A percentile compares a stretch with the other conserved stretches of the same genome.
These are phyloP conservation scores for Polylopha cassiicola DNA, from an alignment of 2,888 invertebrate genomes.

Conservation along the genomic window DNA sequence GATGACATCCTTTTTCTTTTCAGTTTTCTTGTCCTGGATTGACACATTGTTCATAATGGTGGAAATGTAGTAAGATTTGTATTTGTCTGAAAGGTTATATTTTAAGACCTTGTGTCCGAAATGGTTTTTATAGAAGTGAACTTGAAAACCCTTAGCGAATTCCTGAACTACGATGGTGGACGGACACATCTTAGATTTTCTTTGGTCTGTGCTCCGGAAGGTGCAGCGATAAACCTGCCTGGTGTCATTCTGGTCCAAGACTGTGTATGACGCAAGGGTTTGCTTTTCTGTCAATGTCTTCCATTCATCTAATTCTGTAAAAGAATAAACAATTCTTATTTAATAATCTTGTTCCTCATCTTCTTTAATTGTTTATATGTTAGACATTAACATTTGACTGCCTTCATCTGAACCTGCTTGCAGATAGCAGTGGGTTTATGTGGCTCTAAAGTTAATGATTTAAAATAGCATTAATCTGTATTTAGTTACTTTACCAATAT, in stretches of 20 bases:
- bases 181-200: conserved; percentile 40
- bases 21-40: conserved; percentile 21
- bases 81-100: conserved; percentile 33
- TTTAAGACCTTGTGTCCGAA: conserved; percentile 33
- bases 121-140: conserved; percentile 47
- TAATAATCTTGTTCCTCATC: neutral
- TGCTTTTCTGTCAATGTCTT: conserved; percentile 40
- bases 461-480: neutral
- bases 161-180: conserved; percentile 40
- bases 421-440: no score
- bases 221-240: conserved; percentile 45
- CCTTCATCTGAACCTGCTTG: no score
- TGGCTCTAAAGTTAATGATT: neutral
- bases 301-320: conserved; percentile 55
- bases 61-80: conserved; percentile 37
- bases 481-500: neutral
- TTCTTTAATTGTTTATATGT: no score
- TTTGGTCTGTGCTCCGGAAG: conserved; percentile 2
- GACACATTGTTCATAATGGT: conserved; percentile 30
- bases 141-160: conserved; percentile 44
- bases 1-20: no score
- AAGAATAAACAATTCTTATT: conserved; percentile 15
- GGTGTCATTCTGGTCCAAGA: conserved; percentile 29
- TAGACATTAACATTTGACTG: no score
- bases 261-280: conserved; percentile 32